These are phyloP conservation scores for Augochlora pura DNA, from an alignment of 1,140 invertebrate genomes.

Conservation along the genomic window DNA sequence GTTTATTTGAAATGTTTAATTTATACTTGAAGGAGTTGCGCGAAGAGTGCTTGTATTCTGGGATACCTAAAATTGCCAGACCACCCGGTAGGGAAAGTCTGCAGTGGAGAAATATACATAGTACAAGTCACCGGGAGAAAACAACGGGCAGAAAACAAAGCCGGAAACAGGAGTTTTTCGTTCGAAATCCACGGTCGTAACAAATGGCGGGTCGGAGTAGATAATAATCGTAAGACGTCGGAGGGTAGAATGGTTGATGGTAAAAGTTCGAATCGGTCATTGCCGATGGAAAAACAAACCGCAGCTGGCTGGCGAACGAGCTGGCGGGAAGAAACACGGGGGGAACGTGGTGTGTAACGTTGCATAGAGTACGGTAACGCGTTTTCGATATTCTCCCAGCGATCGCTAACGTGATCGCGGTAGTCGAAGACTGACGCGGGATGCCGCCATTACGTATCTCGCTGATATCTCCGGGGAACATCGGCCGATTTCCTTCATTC, in stretches of 20 bases:
- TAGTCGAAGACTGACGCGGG: constrained; percentile 54
- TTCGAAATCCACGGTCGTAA: not conserved
- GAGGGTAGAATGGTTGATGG: not conserved
- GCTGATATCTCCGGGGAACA: constrained; percentile 1
- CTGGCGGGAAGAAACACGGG: not conserved
- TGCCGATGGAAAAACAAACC: no score
- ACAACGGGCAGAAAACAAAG: no score
- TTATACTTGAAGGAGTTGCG: no score
- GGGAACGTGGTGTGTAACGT: constrained; percentile 4
- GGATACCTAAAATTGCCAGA: no score
- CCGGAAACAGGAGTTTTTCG: not conserved
- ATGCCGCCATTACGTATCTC: constrained; percentile 42
- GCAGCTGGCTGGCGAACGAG: no score
- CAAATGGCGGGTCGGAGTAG: constrained; percentile 4
- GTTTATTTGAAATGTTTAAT: no score
- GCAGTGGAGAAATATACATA: not conserved
- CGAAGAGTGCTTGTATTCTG: no score
- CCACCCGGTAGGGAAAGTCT: no score
- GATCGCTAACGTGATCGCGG: constrained; percentile 55
- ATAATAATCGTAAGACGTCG: constrained; percentile 33
- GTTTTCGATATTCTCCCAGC: constrained; percentile 59
- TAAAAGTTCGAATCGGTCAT: no score
- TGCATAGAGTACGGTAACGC: constrained; percentile 50
- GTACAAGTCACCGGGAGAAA: no score
- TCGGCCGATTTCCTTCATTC: constrained; percentile 21